Conservation (phyloP, 2,113 vertebrate species). For the Engraulis encrasicolus region DNA sequence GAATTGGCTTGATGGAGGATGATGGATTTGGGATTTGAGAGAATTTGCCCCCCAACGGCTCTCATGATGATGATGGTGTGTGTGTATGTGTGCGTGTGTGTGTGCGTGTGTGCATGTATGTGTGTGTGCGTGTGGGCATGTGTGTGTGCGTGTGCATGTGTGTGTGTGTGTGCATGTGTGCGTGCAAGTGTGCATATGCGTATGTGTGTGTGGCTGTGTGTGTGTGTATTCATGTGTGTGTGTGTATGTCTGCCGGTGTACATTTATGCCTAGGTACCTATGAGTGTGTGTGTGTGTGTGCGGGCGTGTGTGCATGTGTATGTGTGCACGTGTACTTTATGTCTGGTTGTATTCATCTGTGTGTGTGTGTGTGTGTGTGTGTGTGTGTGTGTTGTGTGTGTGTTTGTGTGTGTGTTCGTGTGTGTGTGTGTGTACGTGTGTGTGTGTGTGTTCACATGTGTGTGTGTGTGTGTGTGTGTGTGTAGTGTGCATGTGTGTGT, state of each 20-base stretch:
- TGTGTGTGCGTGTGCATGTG: conserved; percentile 5
- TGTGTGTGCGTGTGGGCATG: too few species aligned
- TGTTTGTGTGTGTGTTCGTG: background rate
- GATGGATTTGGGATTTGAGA: conserved; percentile 9
- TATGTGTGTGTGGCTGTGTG: too few species aligned
- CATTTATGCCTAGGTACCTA: background rate
- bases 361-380: background rate
- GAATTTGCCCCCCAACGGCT: background rate
- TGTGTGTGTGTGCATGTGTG: background rate
- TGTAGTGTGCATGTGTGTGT: background rate
- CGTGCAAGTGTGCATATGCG: too few species aligned
- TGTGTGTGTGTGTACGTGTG: background rate
- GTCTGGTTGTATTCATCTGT: background rate
- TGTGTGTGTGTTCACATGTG: background rate
- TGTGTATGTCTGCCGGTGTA: background rate
- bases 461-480: background rate
- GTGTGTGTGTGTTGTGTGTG: conserved; percentile 4
- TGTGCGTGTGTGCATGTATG: background rate
- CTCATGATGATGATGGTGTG: background rate
- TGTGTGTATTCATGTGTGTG: background rate
- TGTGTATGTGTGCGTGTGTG: background rate
- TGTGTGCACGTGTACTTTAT: too few species aligned
- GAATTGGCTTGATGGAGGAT: background rate
- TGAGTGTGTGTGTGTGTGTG: background rate
- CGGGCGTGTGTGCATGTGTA: too few species aligned